phyloP scores from a whole-genome alignment of 2,113 vertebrate genomes.

The Mixornis gularis region DNA sequence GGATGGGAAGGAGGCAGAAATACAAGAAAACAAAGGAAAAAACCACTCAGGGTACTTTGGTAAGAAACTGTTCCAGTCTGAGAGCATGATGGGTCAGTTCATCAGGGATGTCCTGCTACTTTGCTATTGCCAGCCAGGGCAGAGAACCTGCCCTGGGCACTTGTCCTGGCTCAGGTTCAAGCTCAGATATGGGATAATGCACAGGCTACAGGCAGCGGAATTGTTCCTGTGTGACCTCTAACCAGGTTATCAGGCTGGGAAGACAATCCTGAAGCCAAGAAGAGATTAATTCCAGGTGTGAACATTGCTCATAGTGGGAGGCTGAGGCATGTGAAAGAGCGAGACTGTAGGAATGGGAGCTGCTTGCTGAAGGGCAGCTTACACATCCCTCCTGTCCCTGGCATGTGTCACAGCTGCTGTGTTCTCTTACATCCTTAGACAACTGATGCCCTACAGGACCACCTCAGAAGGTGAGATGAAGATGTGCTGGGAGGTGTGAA shows the following conservation, averaged over 20 bases:
- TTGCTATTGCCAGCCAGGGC: background rate
- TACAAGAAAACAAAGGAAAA: background rate
- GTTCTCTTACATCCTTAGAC: background rate
- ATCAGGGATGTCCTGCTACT: background rate
- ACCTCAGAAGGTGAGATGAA: background rate
- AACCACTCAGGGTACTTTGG: background rate
- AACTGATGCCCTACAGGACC: background rate
- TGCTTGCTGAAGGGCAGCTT: background rate
- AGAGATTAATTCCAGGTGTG: background rate
- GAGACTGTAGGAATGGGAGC: background rate
- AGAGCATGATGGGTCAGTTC: rapidly evolving
- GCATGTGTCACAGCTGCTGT: background rate
- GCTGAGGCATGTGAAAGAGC: rapidly evolving
- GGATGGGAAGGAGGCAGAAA: background rate
- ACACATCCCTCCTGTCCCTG: too few species aligned
- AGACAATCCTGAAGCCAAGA: background rate
- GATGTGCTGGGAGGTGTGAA: background rate
- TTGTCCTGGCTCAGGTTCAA: background rate
- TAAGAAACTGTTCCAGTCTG: background rate
- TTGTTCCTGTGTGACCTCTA: background rate
- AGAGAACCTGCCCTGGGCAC: rapidly evolving
- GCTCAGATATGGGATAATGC: background rate
- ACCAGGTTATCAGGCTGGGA: background rate
- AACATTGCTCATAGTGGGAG: background rate
- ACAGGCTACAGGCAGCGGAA: background rate